Conservation (phyloP, 1,140 invertebrate genomes). For the Helicoverpa zea region DNA sequence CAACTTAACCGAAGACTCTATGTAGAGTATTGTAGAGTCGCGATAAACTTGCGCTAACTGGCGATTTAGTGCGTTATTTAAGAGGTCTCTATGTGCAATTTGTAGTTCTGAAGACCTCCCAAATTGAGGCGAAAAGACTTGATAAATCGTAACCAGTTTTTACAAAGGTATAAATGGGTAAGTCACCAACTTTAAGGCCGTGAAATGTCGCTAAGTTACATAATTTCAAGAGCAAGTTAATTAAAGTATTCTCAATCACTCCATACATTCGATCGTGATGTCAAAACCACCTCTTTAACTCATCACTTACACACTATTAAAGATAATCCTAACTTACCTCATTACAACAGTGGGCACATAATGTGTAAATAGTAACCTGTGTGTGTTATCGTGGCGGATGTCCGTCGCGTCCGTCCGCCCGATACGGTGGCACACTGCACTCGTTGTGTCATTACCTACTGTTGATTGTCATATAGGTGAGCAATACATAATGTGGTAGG, state of each 20-base stretch:
- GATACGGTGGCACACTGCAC: conserved; percentile 11
- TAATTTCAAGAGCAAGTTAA: too few relatives aligned
- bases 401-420: conserved; percentile 16
- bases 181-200: too few relatives aligned
- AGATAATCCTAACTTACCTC: neutral
- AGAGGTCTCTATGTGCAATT: conserved; percentile 4
- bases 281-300: too few relatives aligned
- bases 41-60: conserved; percentile 40
- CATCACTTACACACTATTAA: neutral
- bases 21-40: conserved; percentile 11
- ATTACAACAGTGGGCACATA: neutral
- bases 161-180: too few relatives aligned
- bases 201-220: too few relatives aligned
- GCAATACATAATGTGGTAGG: neutral
- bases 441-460: neutral
- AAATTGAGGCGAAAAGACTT: too few relatives aligned
- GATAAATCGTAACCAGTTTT: too few relatives aligned
- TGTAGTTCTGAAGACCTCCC: too few relatives aligned
- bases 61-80: conserved; percentile 45
- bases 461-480: neutral
- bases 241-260: too few relatives aligned
- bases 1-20: conserved; percentile 26
- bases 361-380: conserved; percentile 17
- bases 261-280: too few relatives aligned
- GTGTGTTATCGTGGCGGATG: conserved; percentile 20